Evolutionary conservation across 2,888 invertebrate species (phyloP).

Genomic region (Pachydiplax longipennis): DNA sequence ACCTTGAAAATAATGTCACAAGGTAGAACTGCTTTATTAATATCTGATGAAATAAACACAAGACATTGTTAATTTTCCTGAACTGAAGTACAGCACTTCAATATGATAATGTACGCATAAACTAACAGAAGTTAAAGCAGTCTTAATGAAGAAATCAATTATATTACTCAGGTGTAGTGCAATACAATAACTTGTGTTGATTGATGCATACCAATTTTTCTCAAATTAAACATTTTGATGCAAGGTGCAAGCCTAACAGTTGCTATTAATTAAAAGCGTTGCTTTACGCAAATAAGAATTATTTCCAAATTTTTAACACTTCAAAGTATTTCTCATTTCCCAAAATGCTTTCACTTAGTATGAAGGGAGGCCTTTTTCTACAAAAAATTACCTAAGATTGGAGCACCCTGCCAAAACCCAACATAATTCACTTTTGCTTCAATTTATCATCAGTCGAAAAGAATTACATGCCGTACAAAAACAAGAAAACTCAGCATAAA

Average conservation of each 20-base stretch:
- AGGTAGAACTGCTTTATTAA: constrained; percentile 42
- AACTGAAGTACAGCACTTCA: constrained; percentile 34
- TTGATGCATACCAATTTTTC: constrained; percentile 40
- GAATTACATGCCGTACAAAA: constrained; percentile 26
- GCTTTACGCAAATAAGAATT: constrained; percentile 19
- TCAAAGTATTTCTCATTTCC: neutral
- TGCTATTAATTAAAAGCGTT: constrained; percentile 23
- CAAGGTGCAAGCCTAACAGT: constrained; percentile 42
- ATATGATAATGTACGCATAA: constrained; percentile 30
- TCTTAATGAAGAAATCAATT: constrained; percentile 15
- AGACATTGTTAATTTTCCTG: constrained; percentile 42
- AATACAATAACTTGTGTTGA: constrained; percentile 39
- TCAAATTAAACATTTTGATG: constrained; percentile 36
- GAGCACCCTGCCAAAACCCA: constrained; percentile 42
- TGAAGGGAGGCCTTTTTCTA: constrained; percentile 28
- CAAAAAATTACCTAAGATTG: constrained; percentile 26
- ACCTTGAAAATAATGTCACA: constrained; percentile 36
- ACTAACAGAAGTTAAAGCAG: constrained; percentile 36
- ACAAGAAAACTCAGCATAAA: constrained; percentile 42
- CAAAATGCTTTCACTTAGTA: constrained; percentile 32
- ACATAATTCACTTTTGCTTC: constrained; percentile 8
- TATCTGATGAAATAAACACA: constrained; percentile 39
- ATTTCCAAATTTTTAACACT: neutral
- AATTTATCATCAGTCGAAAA: constrained; percentile 11
- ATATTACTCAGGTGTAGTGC: constrained; percentile 34